Percentiles rank a stretch among this genome's conserved stretches.
Evolutionary conservation across 2,888 invertebrate genomes (phyloP).

Genomic region (Acholoe squamosa): DNA sequence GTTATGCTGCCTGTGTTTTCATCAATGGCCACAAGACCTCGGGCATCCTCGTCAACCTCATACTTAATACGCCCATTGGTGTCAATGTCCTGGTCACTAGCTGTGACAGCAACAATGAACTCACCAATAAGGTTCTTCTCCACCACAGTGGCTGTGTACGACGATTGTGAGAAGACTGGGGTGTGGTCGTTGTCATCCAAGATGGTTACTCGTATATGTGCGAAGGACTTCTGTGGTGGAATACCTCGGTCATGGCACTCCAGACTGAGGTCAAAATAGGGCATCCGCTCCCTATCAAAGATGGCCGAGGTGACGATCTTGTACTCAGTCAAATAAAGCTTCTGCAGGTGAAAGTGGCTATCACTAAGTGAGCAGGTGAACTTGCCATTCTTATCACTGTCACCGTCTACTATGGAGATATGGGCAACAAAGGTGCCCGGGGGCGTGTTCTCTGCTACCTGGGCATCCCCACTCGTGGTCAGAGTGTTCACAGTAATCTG

Average conservation of each 20-base stretch:
- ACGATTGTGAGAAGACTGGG: constrained; percentile 65
- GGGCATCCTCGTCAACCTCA: constrained; percentile 67
- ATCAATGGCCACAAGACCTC: constrained; percentile 62
- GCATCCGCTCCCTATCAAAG: constrained; percentile 67
- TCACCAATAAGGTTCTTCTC: constrained; percentile 67
- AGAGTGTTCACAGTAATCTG: constrained; percentile 92
- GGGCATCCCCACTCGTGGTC: constrained; percentile 88
- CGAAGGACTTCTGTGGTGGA: constrained; percentile 63
- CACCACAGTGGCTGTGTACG: constrained; percentile 65
- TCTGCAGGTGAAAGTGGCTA: constrained; percentile 76
- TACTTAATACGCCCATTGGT: constrained; percentile 77
- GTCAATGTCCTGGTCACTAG: constrained; percentile 72
- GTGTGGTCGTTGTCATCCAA: constrained; percentile 69
- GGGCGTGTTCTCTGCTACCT: constrained; percentile 74
- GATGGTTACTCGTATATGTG: constrained; percentile 62
- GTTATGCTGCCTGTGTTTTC: constrained; percentile 65
- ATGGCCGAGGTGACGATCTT: constrained; percentile 64
- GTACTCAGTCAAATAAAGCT: constrained; percentile 63
- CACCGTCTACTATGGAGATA: constrained; percentile 68
- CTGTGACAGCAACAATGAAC: constrained; percentile 65
- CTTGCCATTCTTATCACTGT: constrained; percentile 66
- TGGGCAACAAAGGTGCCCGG: constrained; percentile 69
- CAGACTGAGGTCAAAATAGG: constrained; percentile 66
- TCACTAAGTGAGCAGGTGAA: constrained; percentile 71
- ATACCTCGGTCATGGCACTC: constrained; percentile 66